A percentile compares a stretch with the other conserved stretches of the same genome.
These are phyloP conservation scores for Pentalonia nigronervosa DNA, from an alignment of 1,140 invertebrate species.

Conservation along the genomic window DNA sequence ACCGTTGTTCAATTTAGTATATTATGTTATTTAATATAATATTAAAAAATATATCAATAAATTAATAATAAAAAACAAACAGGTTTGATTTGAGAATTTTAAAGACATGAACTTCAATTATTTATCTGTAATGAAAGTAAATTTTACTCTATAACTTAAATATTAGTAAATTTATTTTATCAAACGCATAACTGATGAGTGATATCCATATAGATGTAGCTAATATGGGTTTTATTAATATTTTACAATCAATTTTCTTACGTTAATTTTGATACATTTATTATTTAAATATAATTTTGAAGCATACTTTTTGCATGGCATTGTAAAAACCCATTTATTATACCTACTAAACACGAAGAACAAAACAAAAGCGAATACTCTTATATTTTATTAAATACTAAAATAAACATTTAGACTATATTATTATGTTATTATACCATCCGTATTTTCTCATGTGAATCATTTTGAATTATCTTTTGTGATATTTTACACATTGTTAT, in stretches of 20 bases:
- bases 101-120: neutral
- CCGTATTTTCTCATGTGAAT: neutral
- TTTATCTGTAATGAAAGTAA: neutral
- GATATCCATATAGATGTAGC: no score
- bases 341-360: neutral
- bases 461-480: neutral
- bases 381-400: neutral
- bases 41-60: neutral
- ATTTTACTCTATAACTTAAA: neutral
- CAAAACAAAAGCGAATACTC: neutral
- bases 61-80: neutral
- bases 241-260: no score
- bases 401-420: neutral
- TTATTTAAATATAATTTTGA: neutral
- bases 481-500: neutral
- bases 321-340: neutral
- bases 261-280: neutral
- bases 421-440: neutral
- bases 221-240: no score
- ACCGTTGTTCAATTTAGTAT: neutral
- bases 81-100: neutral
- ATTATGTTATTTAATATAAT: neutral
- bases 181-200: no score
- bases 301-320: no score
- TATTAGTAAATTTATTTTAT: neutral